These are phyloP conservation scores for Lasiurus borealis DNA, from an alignment of 2,113 vertebrate genomes.

Conservation along the genomic window DNA sequence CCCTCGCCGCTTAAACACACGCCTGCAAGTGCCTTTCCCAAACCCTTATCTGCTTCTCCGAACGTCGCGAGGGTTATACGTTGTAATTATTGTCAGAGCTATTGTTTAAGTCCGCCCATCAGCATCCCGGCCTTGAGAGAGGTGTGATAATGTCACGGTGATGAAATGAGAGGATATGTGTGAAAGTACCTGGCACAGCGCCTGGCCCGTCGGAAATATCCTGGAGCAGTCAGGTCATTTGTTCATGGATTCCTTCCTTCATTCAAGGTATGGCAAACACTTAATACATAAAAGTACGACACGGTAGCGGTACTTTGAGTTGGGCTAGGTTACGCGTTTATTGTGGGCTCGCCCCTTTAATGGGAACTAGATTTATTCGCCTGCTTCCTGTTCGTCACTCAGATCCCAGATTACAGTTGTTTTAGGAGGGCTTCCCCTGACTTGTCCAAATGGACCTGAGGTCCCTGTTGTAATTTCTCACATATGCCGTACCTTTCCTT, in stretches of 20 bases:
- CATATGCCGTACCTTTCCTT: background rate
- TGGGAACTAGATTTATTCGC: background rate
- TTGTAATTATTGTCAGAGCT: constrained; percentile 37
- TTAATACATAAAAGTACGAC: background rate
- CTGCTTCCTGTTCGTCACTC: background rate
- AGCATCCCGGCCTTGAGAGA: constrained; percentile 14
- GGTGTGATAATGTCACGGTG: background rate
- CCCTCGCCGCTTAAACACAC: background rate
- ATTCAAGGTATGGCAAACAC: background rate
- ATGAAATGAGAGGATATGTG: background rate
- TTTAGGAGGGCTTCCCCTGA: background rate
- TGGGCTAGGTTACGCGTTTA: background rate
- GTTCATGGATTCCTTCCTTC: background rate
- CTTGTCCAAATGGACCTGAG: background rate
- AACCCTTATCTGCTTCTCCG: background rate
- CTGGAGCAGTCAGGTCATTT: background rate
- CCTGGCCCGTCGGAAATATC: background rate
- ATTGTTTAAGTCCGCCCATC: background rate
- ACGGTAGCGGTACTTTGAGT: background rate
- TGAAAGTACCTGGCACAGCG: background rate
- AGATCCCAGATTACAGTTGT: background rate
- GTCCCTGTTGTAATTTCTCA: background rate
- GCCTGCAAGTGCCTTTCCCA: background rate
- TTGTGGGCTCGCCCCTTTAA: background rate
- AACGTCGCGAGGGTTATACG: background rate